Evolutionary conservation across 2,888 invertebrate species (phyloP).

Genomic region (Urechis unicinctus): DNA sequence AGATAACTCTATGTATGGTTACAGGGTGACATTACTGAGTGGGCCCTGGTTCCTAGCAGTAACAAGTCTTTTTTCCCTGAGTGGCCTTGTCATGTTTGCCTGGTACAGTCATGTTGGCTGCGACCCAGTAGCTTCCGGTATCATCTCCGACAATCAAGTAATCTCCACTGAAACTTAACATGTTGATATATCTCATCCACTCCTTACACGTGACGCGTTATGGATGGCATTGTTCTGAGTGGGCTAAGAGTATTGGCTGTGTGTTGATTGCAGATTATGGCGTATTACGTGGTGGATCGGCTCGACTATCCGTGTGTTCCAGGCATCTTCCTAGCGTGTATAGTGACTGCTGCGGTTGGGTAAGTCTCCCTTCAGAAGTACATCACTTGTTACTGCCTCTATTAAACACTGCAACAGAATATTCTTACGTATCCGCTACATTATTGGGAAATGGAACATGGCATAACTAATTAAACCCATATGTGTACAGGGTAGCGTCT

Average conservation of each 20-base stretch:
- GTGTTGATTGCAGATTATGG: conserved; percentile 1
- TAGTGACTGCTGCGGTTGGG: conserved; percentile 7
- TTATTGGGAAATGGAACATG: too few relatives aligned
- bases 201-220: conserved; percentile 18
- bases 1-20: too few relatives aligned
- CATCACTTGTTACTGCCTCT: too few relatives aligned
- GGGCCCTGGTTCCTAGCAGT: conserved; percentile 23
- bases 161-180: too few relatives aligned
- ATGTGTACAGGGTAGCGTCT: too few relatives aligned
- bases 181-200: too few relatives aligned
- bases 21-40: conserved; percentile 28
- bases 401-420: too few relatives aligned
- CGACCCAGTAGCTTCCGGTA: conserved; percentile 16
- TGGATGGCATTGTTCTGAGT: background rate
- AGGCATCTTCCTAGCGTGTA: conserved; percentile 5
- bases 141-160: conserved; percentile 19
- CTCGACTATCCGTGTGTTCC: conserved; percentile 1
- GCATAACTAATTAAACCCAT: too few relatives aligned
- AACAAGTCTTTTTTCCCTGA: conserved; percentile 23
- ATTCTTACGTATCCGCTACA: too few relatives aligned
- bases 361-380: background rate
- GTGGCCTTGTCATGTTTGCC: conserved; percentile 72
- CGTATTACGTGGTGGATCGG: conserved; percentile 11
- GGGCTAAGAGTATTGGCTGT: background rate
- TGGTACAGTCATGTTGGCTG: conserved; percentile 56